Percentiles rank a stretch among this genome's conserved stretches.
Conservation (phyloP, 2,888 invertebrate genomes). For the Parnassius glacialis region DNA sequence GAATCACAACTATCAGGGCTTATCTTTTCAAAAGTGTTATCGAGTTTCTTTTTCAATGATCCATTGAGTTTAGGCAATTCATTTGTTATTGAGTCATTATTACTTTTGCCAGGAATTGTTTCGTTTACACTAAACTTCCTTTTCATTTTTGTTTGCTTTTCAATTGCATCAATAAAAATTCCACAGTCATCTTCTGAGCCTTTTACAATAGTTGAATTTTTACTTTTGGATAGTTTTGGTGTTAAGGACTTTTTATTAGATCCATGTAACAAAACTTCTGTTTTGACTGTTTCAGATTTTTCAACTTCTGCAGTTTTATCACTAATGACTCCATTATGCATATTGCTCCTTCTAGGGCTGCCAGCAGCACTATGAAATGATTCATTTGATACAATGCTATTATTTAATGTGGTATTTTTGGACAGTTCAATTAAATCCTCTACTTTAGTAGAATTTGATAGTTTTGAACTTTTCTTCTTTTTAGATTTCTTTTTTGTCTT, state of each 20-base stretch:
- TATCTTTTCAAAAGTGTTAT: slow-evolving; percentile 16
- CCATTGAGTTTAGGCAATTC: slow-evolving; percentile 26
- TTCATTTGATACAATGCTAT: slow-evolving; percentile 50
- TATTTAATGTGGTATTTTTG: slow-evolving; percentile 35
- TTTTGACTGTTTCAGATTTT: slow-evolving; percentile 3
- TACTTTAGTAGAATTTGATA: slow-evolving; percentile 35
- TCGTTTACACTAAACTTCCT: slow-evolving; percentile 24
- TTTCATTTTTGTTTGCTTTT: slow-evolving; percentile 14
- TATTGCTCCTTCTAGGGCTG: slow-evolving; percentile 42
- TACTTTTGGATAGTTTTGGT: slow-evolving; percentile 9
- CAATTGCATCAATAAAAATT: slow-evolving; percentile 14
- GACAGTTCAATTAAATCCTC: slow-evolving; percentile 34
- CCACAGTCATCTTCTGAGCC: slow-evolving; percentile 17
- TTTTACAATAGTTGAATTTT: slow-evolving; percentile 7
- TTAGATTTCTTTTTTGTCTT: slow-evolving; percentile 42
- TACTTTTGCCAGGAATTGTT: slow-evolving; percentile 29
- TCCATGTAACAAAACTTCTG: not conserved
- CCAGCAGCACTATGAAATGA: slow-evolving; percentile 68
- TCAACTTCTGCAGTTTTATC: not conserved
- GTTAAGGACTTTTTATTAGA: slow-evolving; percentile 11
- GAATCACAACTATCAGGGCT: slow-evolving; percentile 13
- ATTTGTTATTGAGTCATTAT: slow-evolving; percentile 30
- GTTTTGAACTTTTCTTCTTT: slow-evolving; percentile 50
- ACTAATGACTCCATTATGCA: slow-evolving; percentile 3
- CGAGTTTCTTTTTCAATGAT: slow-evolving; percentile 16